phyloP scores from a whole-genome alignment of 1,140 invertebrate species.

The Aphis craccivora region DNA sequence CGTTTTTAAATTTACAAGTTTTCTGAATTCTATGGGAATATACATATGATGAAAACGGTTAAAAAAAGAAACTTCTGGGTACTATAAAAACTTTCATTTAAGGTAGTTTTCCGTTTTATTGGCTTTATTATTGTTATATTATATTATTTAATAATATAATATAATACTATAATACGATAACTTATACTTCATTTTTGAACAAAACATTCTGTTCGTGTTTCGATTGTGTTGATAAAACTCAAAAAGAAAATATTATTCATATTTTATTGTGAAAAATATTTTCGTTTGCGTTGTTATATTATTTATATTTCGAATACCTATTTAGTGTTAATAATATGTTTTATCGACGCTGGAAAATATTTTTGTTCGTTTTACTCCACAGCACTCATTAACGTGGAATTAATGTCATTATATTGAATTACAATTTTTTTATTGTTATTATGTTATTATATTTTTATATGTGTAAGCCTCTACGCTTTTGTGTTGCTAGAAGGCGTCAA shows the following conservation, averaged over 20 bases:
- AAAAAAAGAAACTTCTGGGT: background rate
- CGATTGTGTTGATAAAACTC: background rate
- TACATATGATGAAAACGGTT: background rate
- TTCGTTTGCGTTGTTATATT: background rate
- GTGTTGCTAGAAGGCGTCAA: background rate
- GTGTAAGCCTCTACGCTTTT: background rate
- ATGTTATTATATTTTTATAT: background rate
- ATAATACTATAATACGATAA: background rate
- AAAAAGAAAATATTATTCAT: background rate
- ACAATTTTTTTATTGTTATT: background rate
- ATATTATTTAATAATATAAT: background rate
- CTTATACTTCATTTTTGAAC: background rate
- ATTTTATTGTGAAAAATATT: background rate
- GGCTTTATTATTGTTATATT: slow-evolving; percentile 11
- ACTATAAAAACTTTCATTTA: background rate
- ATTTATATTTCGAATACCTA: background rate
- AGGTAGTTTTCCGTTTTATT: background rate
- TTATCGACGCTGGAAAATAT: background rate
- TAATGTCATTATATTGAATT: background rate
- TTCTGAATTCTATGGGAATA: background rate
- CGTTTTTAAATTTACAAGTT: background rate
- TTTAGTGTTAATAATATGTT: background rate
- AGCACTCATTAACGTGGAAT: background rate
- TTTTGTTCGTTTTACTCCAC: background rate
- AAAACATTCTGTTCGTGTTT: background rate